Conservation (phyloP, 2,797 vertebrate genomes). For the Chelmon rostratus region DNA sequence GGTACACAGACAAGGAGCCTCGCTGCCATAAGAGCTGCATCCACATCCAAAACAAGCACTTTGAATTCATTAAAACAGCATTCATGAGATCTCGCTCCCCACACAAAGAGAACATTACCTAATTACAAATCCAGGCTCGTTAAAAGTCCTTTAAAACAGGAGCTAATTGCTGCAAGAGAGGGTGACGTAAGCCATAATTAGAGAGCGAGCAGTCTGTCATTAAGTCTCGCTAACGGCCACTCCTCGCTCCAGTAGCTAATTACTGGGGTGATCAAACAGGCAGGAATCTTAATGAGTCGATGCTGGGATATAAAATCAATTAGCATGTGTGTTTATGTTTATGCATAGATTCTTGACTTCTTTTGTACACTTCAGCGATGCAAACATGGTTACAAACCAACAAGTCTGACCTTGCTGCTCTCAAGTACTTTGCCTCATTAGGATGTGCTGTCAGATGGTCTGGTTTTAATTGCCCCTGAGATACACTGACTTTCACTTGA, state of each 20-base stretch:
- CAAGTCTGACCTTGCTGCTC: slow-evolving; percentile 25
- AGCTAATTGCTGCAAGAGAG: slow-evolving; percentile 70
- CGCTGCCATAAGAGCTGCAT: slow-evolving; percentile 47
- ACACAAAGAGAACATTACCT: slow-evolving; percentile 67
- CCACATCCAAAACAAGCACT: slow-evolving; percentile 67
- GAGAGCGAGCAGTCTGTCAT: slow-evolving; percentile 67
- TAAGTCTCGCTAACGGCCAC: slow-evolving; percentile 64
- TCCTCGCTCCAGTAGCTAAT: slow-evolving; percentile 70
- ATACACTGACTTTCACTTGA: slow-evolving; percentile 16
- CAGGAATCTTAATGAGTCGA: slow-evolving; percentile 70
- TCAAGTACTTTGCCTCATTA: slow-evolving; percentile 27
- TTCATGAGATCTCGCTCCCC: slow-evolving; percentile 51
- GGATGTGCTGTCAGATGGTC: slow-evolving; percentile 18
- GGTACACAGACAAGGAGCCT: slow-evolving; percentile 38
- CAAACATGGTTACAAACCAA: slow-evolving; percentile 39
- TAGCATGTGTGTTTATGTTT: slow-evolving; percentile 42
- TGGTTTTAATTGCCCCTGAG: slow-evolving; percentile 36
- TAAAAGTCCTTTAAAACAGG: slow-evolving; percentile 77
- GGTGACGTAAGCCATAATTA: slow-evolving; percentile 78
- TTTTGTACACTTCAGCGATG: slow-evolving; percentile 11
- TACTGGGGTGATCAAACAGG: slow-evolving; percentile 62
- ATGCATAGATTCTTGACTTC: slow-evolving; percentile 18
- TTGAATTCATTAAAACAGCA: slow-evolving; percentile 66
- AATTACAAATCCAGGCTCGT: slow-evolving; percentile 72
- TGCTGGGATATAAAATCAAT: slow-evolving; percentile 58